Percentiles rank a stretch among this genome's conserved stretches.
phyloP scores from a whole-genome alignment of 2,797 vertebrate genomes.

The Tapirus indicus region DNA sequence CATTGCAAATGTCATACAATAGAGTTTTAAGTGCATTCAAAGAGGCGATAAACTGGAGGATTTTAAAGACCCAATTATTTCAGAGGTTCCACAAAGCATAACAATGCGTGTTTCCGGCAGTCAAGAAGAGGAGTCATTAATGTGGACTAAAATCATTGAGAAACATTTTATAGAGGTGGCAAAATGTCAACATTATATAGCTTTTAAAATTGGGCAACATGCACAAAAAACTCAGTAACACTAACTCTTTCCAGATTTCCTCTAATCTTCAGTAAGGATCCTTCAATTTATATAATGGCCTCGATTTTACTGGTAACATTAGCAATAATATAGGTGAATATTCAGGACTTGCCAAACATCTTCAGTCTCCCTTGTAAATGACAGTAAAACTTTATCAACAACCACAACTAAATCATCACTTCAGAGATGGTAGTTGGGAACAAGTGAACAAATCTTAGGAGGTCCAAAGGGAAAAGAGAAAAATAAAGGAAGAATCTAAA shows the following conservation, averaged over 20 bases:
- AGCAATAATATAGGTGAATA: conserved; percentile 62
- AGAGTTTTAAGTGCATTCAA: not conserved
- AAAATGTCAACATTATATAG: conserved; percentile 26
- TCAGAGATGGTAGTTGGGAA: not conserved
- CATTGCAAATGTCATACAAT: not conserved
- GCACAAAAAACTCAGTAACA: conserved; percentile 17
- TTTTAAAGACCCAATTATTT: not conserved
- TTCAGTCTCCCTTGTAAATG: conserved; percentile 53
- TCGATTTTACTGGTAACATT: conserved; percentile 57
- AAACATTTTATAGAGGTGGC: not conserved
- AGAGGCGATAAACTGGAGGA: not conserved
- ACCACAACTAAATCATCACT: conserved; percentile 41
- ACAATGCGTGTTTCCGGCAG: not conserved
- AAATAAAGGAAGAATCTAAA: not conserved
- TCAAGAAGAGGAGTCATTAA: not conserved
- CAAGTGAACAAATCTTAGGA: not conserved
- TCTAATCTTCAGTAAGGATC: conserved; percentile 48
- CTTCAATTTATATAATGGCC: conserved; percentile 33
- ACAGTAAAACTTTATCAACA: conserved; percentile 58
- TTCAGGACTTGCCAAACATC: conserved; percentile 54
- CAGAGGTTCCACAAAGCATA: not conserved
- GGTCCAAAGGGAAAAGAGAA: not conserved
- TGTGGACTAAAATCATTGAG: not conserved
- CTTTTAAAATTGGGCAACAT: conserved; percentile 67
- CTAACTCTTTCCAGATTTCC: conserved; percentile 67